Conservation (phyloP, 2,888 invertebrate genomes). For the Brenthis daphne region DNA sequence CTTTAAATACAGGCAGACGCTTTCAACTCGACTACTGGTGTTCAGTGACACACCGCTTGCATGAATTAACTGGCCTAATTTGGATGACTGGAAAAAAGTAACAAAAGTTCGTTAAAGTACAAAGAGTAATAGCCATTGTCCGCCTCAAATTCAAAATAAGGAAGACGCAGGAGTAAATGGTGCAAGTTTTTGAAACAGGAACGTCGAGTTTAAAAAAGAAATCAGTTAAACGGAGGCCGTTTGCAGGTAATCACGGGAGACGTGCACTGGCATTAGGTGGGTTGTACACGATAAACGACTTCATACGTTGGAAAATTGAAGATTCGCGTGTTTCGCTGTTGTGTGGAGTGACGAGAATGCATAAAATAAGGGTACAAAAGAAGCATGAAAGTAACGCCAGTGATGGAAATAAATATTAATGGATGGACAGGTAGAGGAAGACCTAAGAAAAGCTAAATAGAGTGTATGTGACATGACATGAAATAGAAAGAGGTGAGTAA, state of each 20-base stretch:
- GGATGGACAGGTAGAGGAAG: too few species aligned
- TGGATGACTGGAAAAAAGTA: conserved; percentile 51
- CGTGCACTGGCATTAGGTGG: conserved; percentile 58
- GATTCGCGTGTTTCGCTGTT: too few species aligned
- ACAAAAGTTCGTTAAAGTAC: conserved; percentile 45
- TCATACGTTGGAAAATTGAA: background rate
- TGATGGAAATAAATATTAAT: too few species aligned
- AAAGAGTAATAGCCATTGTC: conserved; percentile 70
- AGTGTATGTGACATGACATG: too few species aligned
- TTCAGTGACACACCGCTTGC: conserved; percentile 68
- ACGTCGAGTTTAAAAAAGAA: conserved; percentile 77
- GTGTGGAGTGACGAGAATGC: too few species aligned
- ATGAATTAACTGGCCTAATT: conserved; percentile 69
- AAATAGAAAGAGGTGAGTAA: too few species aligned
- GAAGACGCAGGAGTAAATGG: conserved; percentile 77
- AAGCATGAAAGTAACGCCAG: too few species aligned
- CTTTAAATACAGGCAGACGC: conserved; percentile 21
- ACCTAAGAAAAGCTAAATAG: too few species aligned
- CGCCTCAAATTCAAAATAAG: conserved; percentile 78
- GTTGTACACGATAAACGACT: conserved; percentile 41
- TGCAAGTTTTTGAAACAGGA: conserved; percentile 74
- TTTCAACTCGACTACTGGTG: conserved; percentile 57
- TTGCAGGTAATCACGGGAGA: conserved; percentile 79
- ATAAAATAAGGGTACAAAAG: too few species aligned
- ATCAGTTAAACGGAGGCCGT: conserved; percentile 78